Percentiles rank a stretch among this genome's conserved stretches.
These are phyloP conservation scores for Ormia ochracea DNA, from an alignment of 2,888 invertebrate species.

Conservation along the genomic window DNA sequence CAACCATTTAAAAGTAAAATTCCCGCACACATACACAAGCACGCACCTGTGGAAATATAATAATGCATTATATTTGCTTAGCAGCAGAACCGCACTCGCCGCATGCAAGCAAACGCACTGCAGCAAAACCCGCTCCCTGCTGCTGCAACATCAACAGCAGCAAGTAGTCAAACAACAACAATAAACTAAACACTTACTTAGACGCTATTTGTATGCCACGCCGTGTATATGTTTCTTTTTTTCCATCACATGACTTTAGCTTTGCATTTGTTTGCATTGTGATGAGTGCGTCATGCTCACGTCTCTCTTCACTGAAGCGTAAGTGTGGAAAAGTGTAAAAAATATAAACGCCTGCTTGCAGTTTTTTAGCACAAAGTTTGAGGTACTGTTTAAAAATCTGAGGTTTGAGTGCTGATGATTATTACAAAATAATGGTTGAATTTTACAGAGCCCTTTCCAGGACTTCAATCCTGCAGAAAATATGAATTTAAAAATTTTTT, in stretches of 20 bases:
- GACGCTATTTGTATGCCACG: constrained; percentile 36
- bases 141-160: not conserved
- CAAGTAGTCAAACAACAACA: constrained; percentile 2
- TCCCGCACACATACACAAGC: constrained; percentile 5
- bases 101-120: not conserved
- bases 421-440: too few relatives aligned
- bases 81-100: too few relatives aligned
- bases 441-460: too few relatives aligned
- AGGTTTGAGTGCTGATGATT: not conserved
- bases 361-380: not conserved
- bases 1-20: constrained; percentile 59
- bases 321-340: constrained; percentile 46
- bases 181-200: constrained; percentile 44
- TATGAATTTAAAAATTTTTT: too few relatives aligned
- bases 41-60: constrained; percentile 40
- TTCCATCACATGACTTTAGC: constrained; percentile 12
- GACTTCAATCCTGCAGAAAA: too few relatives aligned
- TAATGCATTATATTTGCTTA: constrained; percentile 52
- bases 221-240: constrained; percentile 43
- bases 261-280: constrained; percentile 8
- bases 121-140: not conserved
- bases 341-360: constrained; percentile 22
- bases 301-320: constrained; percentile 53
- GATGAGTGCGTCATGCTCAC: not conserved
- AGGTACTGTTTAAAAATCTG: not conserved